Evolutionary conservation across 1,140 invertebrate genomes (phyloP).

Genomic region (Platorchestia sp.): DNA sequence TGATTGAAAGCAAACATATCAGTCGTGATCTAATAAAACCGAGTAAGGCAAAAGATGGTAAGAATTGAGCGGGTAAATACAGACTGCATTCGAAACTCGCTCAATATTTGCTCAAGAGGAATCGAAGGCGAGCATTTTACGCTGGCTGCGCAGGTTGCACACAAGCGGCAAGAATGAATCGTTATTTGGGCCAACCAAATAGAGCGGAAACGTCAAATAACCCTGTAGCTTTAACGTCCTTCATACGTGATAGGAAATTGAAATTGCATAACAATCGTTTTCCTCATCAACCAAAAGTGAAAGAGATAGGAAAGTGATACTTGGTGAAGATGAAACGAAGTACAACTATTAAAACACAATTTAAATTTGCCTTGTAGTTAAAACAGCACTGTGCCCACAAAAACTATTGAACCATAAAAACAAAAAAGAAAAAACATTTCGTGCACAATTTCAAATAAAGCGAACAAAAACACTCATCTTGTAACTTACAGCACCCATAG

Average conservation of each 20-base stretch:
- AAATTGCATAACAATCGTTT: background rate
- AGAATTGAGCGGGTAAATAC: background rate
- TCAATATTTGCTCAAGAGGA: background rate
- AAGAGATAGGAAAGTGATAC: background rate
- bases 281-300: background rate
- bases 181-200: background rate
- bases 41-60: background rate
- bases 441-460: background rate
- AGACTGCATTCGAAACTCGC: background rate
- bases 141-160: background rate
- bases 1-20: slow-evolving; percentile 2
- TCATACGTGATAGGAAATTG: background rate
- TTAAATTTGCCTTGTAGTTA: background rate
- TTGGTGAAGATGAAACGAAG: background rate
- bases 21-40: background rate
- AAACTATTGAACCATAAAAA: background rate
- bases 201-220: background rate
- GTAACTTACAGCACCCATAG: background rate
- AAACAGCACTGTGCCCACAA: background rate
- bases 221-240: background rate
- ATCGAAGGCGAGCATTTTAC: background rate
- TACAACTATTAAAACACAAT: background rate
- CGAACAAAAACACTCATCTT: background rate
- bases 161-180: background rate
- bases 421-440: background rate